Conservation (phyloP, 1,140 invertebrate species). For the Listronotus oregonensis region DNA sequence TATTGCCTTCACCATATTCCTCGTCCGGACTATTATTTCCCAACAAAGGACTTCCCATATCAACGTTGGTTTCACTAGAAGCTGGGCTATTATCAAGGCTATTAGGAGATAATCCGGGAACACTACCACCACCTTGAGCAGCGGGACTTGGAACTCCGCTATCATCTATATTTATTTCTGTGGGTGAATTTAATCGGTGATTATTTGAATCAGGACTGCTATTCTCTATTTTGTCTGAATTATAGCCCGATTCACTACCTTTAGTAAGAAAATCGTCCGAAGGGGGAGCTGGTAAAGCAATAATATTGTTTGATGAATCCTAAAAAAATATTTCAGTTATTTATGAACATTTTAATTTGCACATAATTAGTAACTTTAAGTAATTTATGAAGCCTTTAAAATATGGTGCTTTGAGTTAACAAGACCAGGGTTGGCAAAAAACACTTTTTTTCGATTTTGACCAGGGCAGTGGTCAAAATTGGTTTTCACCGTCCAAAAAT, state of each 20-base stretch:
- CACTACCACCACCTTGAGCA: constrained; percentile 53
- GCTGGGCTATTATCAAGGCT: constrained; percentile 56
- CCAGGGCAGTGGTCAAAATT: too few species aligned
- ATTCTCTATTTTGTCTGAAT: constrained; percentile 66
- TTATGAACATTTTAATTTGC: too few species aligned
- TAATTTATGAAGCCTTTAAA: too few species aligned
- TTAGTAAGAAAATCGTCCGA: constrained; percentile 50
- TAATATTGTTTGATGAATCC: constrained; percentile 19
- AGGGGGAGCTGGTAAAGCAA: constrained; percentile 24
- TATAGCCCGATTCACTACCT: constrained; percentile 71
- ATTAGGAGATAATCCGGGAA: constrained; percentile 56
- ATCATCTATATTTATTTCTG: constrained; percentile 50
- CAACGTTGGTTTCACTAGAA: constrained; percentile 62
- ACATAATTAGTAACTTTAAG: too few species aligned
- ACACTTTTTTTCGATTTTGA: too few species aligned
- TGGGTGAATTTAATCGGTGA: constrained; percentile 37
- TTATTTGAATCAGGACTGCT: constrained; percentile 50
- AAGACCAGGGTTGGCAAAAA: too few species aligned
- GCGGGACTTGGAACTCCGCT: constrained; percentile 62
- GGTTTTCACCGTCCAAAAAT: too few species aligned
- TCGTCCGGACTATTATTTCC: constrained; percentile 46
- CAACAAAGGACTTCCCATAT: constrained; percentile 58
- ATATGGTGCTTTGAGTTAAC: too few species aligned
- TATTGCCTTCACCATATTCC: constrained; percentile 35
- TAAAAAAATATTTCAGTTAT: neutral